Conservation (phyloP, 2,888 invertebrate species). For the Leuctra nigra region DNA sequence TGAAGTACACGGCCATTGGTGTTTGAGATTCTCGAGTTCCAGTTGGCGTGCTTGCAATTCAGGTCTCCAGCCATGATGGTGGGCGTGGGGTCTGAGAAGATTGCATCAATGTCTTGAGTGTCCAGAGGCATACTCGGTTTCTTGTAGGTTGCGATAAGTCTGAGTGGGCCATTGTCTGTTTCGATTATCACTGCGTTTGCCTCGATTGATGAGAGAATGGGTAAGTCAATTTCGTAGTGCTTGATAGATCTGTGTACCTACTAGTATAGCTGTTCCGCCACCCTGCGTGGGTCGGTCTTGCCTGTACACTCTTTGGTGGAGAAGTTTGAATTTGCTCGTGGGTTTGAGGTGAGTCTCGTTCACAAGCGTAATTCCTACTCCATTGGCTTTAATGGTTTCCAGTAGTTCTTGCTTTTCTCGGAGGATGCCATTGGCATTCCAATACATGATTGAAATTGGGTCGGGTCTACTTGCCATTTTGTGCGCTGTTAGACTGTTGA, state of each 20-base stretch:
- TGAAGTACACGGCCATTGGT: not conserved
- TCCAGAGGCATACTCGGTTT: not conserved
- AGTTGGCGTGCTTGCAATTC: slow-evolving; percentile 2
- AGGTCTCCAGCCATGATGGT: not conserved
- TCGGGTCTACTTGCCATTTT: not conserved
- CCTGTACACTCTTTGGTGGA: not conserved
- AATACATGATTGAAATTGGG: not conserved
- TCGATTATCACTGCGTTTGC: not conserved
- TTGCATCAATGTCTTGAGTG: not conserved
- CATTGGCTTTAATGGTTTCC: not conserved
- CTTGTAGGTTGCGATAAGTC: not conserved
- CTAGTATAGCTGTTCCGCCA: slow-evolving; percentile 4
- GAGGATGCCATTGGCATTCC: not conserved
- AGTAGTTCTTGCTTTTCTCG: not conserved
- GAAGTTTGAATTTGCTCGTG: not conserved
- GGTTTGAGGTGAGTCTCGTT: not conserved
- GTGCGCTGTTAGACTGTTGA: not conserved
- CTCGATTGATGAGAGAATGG: not conserved
- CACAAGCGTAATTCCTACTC: not conserved
- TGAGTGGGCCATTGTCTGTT: not conserved
- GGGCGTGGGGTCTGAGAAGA: not conserved
- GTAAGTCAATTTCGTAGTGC: not conserved
- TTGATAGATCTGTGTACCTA: not conserved
- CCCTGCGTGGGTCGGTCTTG: no score
- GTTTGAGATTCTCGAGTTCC: not conserved